Conservation (phyloP, 2,888 invertebrate species). For the Caenorhabditis sp. region DNA sequence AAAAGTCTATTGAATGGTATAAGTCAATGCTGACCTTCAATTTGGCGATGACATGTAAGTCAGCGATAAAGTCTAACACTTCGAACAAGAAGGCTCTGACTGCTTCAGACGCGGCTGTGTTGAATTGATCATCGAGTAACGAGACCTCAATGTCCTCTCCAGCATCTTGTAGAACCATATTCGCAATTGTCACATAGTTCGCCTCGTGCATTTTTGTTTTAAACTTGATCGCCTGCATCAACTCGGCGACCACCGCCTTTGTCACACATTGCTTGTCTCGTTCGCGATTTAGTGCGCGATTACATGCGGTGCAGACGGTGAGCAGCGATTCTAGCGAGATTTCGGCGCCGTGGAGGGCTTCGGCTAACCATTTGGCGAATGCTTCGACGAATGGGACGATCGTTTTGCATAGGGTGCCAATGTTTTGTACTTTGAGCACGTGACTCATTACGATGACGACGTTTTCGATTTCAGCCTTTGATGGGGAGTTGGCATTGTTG, state of each 20-base stretch:
- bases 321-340: slow-evolving; percentile 80
- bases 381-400: slow-evolving; percentile 94
- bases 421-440: slow-evolving; percentile 84
- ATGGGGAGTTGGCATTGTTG: slow-evolving; percentile 38
- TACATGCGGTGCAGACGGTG: slow-evolving; percentile 88
- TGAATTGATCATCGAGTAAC: slow-evolving; percentile 69
- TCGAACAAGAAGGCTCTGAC: slow-evolving; percentile 90
- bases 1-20: too few species aligned
- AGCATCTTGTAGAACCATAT: slow-evolving; percentile 73
- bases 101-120: slow-evolving; percentile 90
- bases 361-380: slow-evolving; percentile 91
- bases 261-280: slow-evolving; percentile 91
- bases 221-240: slow-evolving; percentile 93
- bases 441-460: slow-evolving; percentile 73
- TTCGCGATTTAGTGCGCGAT: slow-evolving; percentile 84
- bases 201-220: slow-evolving; percentile 92
- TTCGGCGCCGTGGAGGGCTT: slow-evolving; percentile 87
- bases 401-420: slow-evolving; percentile 80
- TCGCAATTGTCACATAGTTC: slow-evolving; percentile 89
- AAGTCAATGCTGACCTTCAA: slow-evolving; percentile 90
- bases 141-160: slow-evolving; percentile 55
- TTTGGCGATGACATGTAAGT: slow-evolving; percentile 93
- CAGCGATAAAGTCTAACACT: slow-evolving; percentile 90
- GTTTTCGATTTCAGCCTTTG: slow-evolving; percentile 71
- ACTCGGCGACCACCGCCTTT: slow-evolving; percentile 88